Base-by-base conservation (phyloP, 2,797 vertebrate genomes). In the Hephaestus fuliginosus region DNA sequence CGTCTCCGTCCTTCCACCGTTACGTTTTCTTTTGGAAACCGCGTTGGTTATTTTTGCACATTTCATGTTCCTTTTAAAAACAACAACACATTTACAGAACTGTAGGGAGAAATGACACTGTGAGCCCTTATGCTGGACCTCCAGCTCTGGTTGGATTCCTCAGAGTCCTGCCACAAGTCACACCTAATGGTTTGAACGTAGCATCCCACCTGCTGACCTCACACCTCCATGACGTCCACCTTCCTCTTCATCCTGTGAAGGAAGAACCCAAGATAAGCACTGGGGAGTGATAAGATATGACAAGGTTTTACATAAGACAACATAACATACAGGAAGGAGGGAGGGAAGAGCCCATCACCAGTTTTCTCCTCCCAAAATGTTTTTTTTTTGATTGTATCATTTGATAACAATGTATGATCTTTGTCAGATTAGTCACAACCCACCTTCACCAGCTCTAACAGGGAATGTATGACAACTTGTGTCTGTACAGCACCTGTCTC, bases 141-240 rank as follows among this genome's bases (percentile, higher is more conserved):
- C 30, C 66, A 13, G 22, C 71, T 28, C 20, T 51, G 63, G 64
- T 63, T 67, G 67, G 87, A 91, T 92, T 93, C 75, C 80, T 83
- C 92, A 88, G 48, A 25, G 30, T 76, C 64, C 58, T 80, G 86
- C 44, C 63, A 69, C 43, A 93, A 89, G 84, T 93, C 79, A 83
- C 86, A 89, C 82, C 80, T 86, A 20, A 49, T 1, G 13, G 55
- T 74, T 33, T 51, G 63, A 82, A 60, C 41, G 20, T 20, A 57
- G 14, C 64, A 52, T 76, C 76, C 68, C 61, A 75, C 48, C 67
- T 68, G 82, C 70, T 71, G 65, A 73, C 64, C 62, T 72, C 65
- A 39, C 33, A 52, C 77, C 57, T 73, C 39, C 39, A 18, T 55
- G 51, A 11, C 48, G 28, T 58, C 11, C 46, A 20, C 67, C 30